Evolutionary conservation across 2,113 vertebrate genomes (phyloP).

Genomic region (Rhinolophus ferrumequinum): DNA sequence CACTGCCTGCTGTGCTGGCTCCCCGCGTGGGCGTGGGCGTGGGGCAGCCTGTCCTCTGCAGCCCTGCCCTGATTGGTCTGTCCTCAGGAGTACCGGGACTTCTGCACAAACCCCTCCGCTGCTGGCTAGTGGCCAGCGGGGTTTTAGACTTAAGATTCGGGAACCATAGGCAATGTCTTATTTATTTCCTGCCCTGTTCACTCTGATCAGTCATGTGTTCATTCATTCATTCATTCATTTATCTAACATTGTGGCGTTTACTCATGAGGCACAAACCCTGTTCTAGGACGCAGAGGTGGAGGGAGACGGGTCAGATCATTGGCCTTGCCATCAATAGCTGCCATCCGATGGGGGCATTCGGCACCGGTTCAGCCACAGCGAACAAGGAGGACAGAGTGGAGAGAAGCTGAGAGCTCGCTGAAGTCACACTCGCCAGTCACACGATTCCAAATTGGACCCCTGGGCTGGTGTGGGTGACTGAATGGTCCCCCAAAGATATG

Average conservation of each 20-base stretch:
- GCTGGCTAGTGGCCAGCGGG: neutral
- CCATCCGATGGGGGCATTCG: fast-evolving
- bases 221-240: neutral
- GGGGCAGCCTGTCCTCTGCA: neutral
- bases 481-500: neutral
- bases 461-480: neutral
- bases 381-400: neutral
- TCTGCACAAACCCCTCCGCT: neutral
- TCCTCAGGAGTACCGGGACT: neutral
- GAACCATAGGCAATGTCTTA: neutral
- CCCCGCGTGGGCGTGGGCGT: fast-evolving
- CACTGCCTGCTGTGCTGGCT: neutral
- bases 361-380: fast-evolving
- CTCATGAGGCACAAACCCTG: neutral
- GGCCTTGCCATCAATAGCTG: neutral
- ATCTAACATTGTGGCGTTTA: fast-evolving
- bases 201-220: neutral
- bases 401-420: neutral
- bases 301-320: neutral
- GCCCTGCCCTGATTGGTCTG: fast-evolving
- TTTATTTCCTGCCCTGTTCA: neutral
- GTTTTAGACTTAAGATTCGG: neutral
- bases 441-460: neutral
- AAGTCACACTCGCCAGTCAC: neutral
- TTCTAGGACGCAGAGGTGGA: neutral